Percentiles rank a stretch among this genome's conserved stretches.
phyloP scores from a whole-genome alignment of 2,888 invertebrate genomes.

The Volucella inanis region DNA sequence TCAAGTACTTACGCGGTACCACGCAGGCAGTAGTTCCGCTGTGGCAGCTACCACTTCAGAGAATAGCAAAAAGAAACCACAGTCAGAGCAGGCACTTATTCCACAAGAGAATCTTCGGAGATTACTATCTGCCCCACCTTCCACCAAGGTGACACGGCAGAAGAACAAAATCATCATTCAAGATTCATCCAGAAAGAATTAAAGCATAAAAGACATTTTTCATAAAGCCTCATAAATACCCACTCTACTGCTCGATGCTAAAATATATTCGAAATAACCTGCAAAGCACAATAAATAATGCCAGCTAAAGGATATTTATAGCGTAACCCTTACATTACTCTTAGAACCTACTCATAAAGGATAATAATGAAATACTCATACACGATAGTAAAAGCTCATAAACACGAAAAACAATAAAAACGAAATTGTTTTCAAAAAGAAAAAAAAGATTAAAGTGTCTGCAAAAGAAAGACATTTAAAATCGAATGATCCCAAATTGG shows the following conservation, averaged over 20 bases:
- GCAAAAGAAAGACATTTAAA: too few relatives aligned
- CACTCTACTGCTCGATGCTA: neutral
- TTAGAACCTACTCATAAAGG: neutral
- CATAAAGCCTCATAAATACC: constrained; percentile 7
- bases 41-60: constrained; percentile 59
- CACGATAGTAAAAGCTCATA: too few relatives aligned
- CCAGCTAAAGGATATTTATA: too few relatives aligned
- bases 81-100: constrained; percentile 82
- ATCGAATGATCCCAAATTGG: too few relatives aligned
- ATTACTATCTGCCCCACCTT: constrained; percentile 86
- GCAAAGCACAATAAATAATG: too few relatives aligned
- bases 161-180: constrained; percentile 92
- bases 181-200: constrained; percentile 82
- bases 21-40: constrained; percentile 58
- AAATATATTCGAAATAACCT: constrained; percentile 27
- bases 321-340: too few relatives aligned
- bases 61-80: constrained; percentile 75
- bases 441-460: too few relatives aligned
- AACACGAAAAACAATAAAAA: too few relatives aligned
- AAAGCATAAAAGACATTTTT: constrained; percentile 44
- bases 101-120: constrained; percentile 88
- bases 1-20: constrained; percentile 83
- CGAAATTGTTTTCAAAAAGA: too few relatives aligned
- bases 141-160: constrained; percentile 91
- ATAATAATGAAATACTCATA: too few relatives aligned